A percentile compares a stretch with the other conserved stretches of the same genome.
phyloP scores from a whole-genome alignment of 2,888 invertebrate species.

The Brachyptera putata region DNA sequence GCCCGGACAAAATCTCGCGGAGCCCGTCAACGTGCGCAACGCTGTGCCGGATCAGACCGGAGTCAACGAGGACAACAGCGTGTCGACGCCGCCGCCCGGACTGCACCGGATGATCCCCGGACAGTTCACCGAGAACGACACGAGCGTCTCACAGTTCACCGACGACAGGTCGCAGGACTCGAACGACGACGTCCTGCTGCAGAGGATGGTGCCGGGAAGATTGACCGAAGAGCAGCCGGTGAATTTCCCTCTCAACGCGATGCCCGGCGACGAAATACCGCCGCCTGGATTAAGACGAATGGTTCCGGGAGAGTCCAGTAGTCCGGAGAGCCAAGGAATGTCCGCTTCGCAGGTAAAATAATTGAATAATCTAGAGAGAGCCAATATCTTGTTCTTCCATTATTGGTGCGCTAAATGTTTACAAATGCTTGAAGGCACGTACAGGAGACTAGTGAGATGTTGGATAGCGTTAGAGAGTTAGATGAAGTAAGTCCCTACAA shows the following conservation, averaged over 20 bases:
- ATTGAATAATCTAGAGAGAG: too few relatives aligned
- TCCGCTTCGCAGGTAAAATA: background rate
- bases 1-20: conserved; percentile 51
- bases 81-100: conserved; percentile 42
- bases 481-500: too few relatives aligned
- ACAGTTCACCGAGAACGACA: conserved; percentile 45
- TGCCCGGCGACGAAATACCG: conserved; percentile 46
- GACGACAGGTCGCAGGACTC: background rate
- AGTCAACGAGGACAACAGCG: background rate
- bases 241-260: background rate
- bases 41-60: too few relatives aligned
- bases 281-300: conserved; percentile 42
- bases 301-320: conserved; percentile 35
- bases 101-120: conserved; percentile 61
- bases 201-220: conserved; percentile 28
- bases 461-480: too few relatives aligned
- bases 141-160: background rate
- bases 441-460: too few relatives aligned
- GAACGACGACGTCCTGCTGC: conserved; percentile 11
- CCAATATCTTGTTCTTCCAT: too few relatives aligned
- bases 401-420: too few relatives aligned
- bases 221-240: conserved; percentile 24
- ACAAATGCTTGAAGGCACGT: too few relatives aligned
- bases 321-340: conserved; percentile 30
- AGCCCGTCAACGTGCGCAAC: conserved; percentile 33